A percentile compares a stretch with the other conserved stretches of the same genome.
Conservation (phyloP, 2,113 vertebrate species). For the Corythaixoides concolor region DNA sequence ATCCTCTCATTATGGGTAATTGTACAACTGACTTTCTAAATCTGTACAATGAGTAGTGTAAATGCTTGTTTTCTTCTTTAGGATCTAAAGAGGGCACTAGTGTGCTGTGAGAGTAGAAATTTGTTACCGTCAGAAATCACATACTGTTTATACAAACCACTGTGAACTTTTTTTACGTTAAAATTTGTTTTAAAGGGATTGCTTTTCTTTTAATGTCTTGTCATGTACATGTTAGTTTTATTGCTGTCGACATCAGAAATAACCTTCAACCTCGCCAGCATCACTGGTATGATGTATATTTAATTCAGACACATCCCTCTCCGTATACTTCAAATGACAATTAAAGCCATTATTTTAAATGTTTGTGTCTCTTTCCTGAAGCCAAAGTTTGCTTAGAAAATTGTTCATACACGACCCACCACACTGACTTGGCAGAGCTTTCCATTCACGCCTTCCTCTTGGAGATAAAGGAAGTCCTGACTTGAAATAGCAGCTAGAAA, state of each 20-base stretch:
- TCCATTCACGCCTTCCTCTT: not conserved
- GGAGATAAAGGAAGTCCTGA: conserved; percentile 58
- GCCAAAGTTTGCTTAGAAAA: conserved; percentile 72
- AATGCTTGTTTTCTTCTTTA: conserved; percentile 72
- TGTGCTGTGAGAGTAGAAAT: conserved; percentile 73
- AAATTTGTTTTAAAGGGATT: conserved; percentile 78
- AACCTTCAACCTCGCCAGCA: conserved; percentile 65
- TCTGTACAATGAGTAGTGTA: conserved; percentile 65
- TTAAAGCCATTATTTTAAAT: conserved; percentile 83
- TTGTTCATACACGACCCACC: not conserved
- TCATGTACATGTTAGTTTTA: conserved; percentile 70
- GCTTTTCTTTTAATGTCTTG: conserved; percentile 69
- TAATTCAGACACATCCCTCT: conserved; percentile 75
- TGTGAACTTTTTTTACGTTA: conserved; percentile 79
- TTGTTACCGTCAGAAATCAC: conserved; percentile 68
- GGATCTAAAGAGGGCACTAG: conserved; percentile 75
- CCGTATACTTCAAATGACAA: conserved; percentile 64
- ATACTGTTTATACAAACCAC: conserved; percentile 80
- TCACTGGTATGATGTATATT: conserved; percentile 76
- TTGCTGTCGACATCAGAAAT: conserved; percentile 68
- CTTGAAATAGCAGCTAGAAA: conserved; percentile 61
- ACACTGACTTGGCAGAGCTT: not conserved
- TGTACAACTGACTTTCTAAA: conserved; percentile 50
- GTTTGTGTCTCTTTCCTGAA: conserved; percentile 77
- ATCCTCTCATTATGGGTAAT: conserved; percentile 55